phyloP scores from a whole-genome alignment of 2,797 vertebrate genomes.

The Falco novaeseelandiae region DNA sequence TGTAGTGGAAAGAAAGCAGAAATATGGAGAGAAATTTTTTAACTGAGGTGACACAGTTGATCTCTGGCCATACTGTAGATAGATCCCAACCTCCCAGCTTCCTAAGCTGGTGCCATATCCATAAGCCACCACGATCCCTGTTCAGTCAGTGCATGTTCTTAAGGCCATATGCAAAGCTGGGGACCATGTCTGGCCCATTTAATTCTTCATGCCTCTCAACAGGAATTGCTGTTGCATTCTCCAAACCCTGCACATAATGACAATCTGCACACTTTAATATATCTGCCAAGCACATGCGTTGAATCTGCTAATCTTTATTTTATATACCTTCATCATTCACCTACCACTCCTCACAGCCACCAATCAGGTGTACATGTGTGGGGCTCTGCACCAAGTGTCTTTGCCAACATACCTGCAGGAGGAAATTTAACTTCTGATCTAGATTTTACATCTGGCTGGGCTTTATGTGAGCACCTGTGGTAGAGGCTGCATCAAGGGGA shows the following conservation, averaged over 20 bases:
- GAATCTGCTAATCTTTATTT: constrained; percentile 24
- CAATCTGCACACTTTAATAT: constrained; percentile 2
- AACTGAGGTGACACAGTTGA: not conserved
- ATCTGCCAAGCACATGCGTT: constrained; percentile 26
- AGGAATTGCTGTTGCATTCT: not conserved
- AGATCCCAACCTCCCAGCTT: not conserved
- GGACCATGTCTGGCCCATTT: not conserved
- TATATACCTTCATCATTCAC: constrained; percentile 28
- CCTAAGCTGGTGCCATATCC: not conserved
- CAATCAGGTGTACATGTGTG: constrained; percentile 5
- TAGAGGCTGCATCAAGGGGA: not conserved
- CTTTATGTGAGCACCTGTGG: constrained; percentile 37
- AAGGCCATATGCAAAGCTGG: not conserved
- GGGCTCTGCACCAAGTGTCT: not conserved
- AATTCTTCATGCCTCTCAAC: not conserved
- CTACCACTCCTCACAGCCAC: not conserved
- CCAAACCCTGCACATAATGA: not conserved
- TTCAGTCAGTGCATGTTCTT: not conserved
- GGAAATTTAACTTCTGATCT: constrained; percentile 59
- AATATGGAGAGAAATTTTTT: not conserved
- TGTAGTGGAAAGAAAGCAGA: not conserved
- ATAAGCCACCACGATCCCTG: not conserved
- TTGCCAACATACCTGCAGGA: constrained; percentile 44
- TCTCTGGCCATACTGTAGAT: not conserved
- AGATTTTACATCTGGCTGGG: constrained; percentile 40